These are phyloP conservation scores for Orchestes rusci DNA, from an alignment of 2,888 invertebrate species.

Conservation along the genomic window DNA sequence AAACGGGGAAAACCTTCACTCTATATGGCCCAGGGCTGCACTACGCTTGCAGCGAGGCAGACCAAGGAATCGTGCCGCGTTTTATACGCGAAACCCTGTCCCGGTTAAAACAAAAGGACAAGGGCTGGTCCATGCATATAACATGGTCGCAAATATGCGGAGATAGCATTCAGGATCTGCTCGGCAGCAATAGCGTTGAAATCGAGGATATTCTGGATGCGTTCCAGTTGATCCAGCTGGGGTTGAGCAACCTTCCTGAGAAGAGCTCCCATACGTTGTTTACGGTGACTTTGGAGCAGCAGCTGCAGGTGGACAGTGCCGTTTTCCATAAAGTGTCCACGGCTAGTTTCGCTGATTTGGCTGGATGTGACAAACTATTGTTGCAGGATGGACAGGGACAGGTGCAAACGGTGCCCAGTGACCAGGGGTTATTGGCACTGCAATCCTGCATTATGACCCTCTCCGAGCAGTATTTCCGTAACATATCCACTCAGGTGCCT, in stretches of 20 bases:
- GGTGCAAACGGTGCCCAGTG: constrained; percentile 48
- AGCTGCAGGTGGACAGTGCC: constrained; percentile 62
- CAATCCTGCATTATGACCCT: constrained; percentile 58
- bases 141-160: constrained; percentile 69
- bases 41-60: constrained; percentile 56
- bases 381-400: constrained; percentile 43
- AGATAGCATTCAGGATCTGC: constrained; percentile 54
- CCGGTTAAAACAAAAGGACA: constrained; percentile 56
- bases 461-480: constrained; percentile 34
- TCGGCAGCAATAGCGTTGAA: constrained; percentile 52
- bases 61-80: constrained; percentile 64
- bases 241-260: constrained; percentile 53
- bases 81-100: constrained; percentile 66
- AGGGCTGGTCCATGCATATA: constrained; percentile 59
- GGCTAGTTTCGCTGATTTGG: constrained; percentile 61
- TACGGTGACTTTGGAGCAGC: constrained; percentile 66
- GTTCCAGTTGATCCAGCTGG: constrained; percentile 62
- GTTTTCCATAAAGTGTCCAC: constrained; percentile 66
- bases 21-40: constrained; percentile 62
- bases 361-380: constrained; percentile 49
- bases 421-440: constrained; percentile 58
- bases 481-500: constrained; percentile 32
- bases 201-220: constrained; percentile 58
- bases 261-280: constrained; percentile 59
- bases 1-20: constrained; percentile 66